These are phyloP conservation scores for Mionectes olivaceus DNA, from an alignment of 2,797 vertebrate genomes.

Conservation along the genomic window DNA sequence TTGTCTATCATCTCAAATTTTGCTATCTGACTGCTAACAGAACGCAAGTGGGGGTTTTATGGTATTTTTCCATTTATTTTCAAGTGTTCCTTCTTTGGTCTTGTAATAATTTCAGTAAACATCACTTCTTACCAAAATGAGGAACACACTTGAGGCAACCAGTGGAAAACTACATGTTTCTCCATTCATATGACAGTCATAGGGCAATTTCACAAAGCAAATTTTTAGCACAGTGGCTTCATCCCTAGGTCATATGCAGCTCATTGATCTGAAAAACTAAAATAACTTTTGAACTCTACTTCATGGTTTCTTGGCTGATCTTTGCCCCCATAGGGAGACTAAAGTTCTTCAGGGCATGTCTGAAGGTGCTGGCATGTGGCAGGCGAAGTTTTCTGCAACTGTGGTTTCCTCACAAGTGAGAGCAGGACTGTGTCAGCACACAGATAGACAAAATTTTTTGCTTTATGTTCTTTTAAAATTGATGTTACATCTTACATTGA, in stretches of 20 bases:
- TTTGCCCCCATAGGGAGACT: neutral
- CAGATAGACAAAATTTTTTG: neutral
- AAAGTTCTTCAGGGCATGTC: neutral
- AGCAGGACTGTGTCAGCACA: neutral
- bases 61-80: neutral
- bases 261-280: slow-evolving; percentile 14
- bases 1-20: neutral
- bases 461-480: neutral
- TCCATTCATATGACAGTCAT: neutral
- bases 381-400: neutral
- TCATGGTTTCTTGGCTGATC: neutral
- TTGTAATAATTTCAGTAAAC: neutral
- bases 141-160: accelerated
- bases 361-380: neutral
- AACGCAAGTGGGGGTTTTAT: neutral
- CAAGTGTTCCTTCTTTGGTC: neutral
- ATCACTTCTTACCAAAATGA: neutral
- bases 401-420: neutral
- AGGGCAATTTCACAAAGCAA: neutral
- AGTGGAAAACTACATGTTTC: neutral
- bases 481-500: neutral
- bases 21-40: neutral
- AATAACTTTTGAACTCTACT: slow-evolving; percentile 9
- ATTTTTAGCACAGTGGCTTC: neutral
- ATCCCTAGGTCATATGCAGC: neutral